phyloP scores from a whole-genome alignment of 1,140 invertebrate species.

The Drosophila novamexicana region DNA sequence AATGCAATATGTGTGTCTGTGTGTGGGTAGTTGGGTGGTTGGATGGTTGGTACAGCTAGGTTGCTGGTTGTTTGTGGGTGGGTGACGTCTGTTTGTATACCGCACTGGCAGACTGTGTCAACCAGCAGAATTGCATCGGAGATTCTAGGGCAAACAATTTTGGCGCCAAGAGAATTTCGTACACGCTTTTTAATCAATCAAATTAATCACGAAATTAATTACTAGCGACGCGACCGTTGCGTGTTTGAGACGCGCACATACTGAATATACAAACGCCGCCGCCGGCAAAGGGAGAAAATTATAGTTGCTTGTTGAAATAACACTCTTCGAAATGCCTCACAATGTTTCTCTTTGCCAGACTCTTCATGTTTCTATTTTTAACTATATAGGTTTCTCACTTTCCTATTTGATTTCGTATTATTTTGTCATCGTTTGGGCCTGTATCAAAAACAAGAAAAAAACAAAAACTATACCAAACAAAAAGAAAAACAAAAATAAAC shows the following conservation, averaged over 20 bases:
- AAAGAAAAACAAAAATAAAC: conserved; percentile 62
- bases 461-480: conserved; percentile 34
- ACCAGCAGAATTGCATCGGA: conserved; percentile 81
- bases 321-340: conserved; percentile 10
- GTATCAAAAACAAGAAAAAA: conserved; percentile 47
- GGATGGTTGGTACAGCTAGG: neutral
- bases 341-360: conserved; percentile 22
- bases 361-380: conserved; percentile 40
- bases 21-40: neutral
- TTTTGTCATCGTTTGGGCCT: conserved; percentile 56
- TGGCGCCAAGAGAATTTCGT: conserved; percentile 43
- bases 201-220: conserved; percentile 37
- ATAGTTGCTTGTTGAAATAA: conserved; percentile 4
- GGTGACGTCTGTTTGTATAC: conserved; percentile 34
- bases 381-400: conserved; percentile 36
- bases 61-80: neutral
- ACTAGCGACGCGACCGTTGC: conserved; percentile 36
- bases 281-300: conserved; percentile 24
- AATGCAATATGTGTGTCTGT: conserved; percentile 23
- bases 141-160: conserved; percentile 19
- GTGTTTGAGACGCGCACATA: conserved; percentile 29
- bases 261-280: conserved; percentile 41
- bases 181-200: conserved; percentile 21
- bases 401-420: conserved; percentile 2
- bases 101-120: conserved; percentile 68